A percentile compares a stretch with the other conserved stretches of the same genome.
phyloP scores from a whole-genome alignment of 2,797 vertebrate genomes.

The Iguana delicatissima region DNA sequence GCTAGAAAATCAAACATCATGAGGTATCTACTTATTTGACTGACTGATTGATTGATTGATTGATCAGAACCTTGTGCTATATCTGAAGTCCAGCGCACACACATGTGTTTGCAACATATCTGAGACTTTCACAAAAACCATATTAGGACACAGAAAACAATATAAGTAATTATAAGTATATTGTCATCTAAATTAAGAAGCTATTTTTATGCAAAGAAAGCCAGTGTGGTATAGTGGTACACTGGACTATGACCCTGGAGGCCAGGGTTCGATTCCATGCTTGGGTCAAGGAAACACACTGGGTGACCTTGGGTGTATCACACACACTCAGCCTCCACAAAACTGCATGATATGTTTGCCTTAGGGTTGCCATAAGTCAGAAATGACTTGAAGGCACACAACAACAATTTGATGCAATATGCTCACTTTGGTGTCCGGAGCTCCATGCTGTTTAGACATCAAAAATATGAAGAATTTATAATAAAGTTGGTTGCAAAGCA shows the following conservation, averaged over 20 bases:
- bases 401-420: no score
- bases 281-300: no score
- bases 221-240: no score
- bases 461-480: not conserved
- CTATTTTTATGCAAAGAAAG: not conserved
- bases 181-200: not conserved
- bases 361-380: no score
- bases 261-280: no score
- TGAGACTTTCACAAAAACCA: not conserved
- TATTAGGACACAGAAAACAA: not conserved
- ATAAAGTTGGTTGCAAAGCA: not conserved
- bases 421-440: not conserved
- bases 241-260: no score
- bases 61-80: not conserved
- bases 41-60: not conserved
- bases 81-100: no score
- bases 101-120: not conserved
- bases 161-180: not conserved
- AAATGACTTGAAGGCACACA: no score
- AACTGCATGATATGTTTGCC: no score
- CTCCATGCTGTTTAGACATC: not conserved
- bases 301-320: no score
- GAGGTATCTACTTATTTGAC: not conserved
- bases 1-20: not conserved
- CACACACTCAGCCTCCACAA: no score